Conservation (phyloP, 1,140 invertebrate species). For the Anastatus disparis region DNA sequence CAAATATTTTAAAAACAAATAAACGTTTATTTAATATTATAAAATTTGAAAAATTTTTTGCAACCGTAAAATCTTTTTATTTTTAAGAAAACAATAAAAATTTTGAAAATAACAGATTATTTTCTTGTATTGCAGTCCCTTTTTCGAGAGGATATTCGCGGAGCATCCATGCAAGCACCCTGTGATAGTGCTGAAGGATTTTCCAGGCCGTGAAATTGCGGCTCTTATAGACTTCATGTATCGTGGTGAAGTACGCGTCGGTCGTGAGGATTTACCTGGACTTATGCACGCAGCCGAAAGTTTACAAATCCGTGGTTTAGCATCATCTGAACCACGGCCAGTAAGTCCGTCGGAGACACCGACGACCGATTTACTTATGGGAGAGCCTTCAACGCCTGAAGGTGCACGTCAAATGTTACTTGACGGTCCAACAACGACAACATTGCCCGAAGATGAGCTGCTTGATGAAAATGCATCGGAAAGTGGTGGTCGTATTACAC, state of each 20-base stretch:
- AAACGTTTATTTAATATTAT: no score
- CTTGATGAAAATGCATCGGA: slow-evolving; percentile 44
- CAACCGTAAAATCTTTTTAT: no score
- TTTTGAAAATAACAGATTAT: no score
- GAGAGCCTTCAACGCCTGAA: slow-evolving; percentile 72
- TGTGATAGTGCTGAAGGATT: slow-evolving; percentile 90
- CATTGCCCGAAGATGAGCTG: slow-evolving; percentile 40
- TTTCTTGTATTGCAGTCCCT: slow-evolving; percentile 73
- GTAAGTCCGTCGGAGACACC: slow-evolving; percentile 67
- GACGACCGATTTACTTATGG: slow-evolving; percentile 64
- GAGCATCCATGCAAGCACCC: slow-evolving; percentile 94
- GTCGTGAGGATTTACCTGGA: slow-evolving; percentile 82
- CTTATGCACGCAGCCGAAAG: slow-evolving; percentile 88
- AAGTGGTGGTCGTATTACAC: slow-evolving; percentile 43
- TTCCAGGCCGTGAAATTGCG: slow-evolving; percentile 85
- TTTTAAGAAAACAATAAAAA: no score
- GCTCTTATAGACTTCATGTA: slow-evolving; percentile 94
- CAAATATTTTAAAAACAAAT: no score
- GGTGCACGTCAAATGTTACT: slow-evolving; percentile 38
- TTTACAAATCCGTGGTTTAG: slow-evolving; percentile 82
- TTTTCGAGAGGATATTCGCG: slow-evolving; percentile 87
- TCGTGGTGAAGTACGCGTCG: slow-evolving; percentile 87
- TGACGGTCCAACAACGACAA: slow-evolving; percentile 18
- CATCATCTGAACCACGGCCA: slow-evolving; percentile 73
- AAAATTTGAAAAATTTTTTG: no score